These are phyloP conservation scores for Meleagris gallopavo DNA, from an alignment of 2,113 vertebrate species.

Conservation along the genomic window DNA sequence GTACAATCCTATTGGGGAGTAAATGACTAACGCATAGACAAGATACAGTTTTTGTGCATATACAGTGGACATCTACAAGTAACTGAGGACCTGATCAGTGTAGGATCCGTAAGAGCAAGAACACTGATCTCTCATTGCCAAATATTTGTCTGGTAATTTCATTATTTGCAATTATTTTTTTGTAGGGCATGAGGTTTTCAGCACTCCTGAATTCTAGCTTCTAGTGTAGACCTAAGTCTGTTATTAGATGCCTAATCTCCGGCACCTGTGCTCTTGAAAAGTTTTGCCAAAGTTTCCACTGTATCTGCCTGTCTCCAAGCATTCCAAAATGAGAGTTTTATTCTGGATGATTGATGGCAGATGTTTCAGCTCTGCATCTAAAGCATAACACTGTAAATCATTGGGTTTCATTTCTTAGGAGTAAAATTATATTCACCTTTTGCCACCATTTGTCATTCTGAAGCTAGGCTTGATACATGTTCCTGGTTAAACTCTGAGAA, in stretches of 20 bases:
- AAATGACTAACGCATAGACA: background rate
- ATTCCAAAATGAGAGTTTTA: conserved; percentile 15
- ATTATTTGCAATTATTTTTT: background rate
- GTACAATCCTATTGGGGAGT: background rate
- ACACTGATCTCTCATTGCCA: background rate
- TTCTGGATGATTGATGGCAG: conserved; percentile 53
- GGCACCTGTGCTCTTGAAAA: background rate
- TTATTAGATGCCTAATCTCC: background rate
- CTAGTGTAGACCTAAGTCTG: background rate
- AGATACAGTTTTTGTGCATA: background rate
- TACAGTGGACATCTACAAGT: background rate
- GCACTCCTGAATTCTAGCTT: background rate
- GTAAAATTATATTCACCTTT: conserved; percentile 57
- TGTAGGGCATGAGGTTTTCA: background rate
- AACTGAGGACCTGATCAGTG: background rate
- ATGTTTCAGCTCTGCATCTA: conserved; percentile 1
- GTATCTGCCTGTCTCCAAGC: background rate
- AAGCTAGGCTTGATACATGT: conserved; percentile 15
- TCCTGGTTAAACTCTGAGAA: conserved; percentile 24
- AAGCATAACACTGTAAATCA: conserved; percentile 63
- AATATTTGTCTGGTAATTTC: background rate
- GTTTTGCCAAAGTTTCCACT: background rate
- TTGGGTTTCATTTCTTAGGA: conserved; percentile 50
- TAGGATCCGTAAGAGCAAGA: background rate
- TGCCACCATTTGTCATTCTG: conserved; percentile 52